phyloP scores from a whole-genome alignment of 2,888 invertebrate species.

The Germaria angustata region DNA sequence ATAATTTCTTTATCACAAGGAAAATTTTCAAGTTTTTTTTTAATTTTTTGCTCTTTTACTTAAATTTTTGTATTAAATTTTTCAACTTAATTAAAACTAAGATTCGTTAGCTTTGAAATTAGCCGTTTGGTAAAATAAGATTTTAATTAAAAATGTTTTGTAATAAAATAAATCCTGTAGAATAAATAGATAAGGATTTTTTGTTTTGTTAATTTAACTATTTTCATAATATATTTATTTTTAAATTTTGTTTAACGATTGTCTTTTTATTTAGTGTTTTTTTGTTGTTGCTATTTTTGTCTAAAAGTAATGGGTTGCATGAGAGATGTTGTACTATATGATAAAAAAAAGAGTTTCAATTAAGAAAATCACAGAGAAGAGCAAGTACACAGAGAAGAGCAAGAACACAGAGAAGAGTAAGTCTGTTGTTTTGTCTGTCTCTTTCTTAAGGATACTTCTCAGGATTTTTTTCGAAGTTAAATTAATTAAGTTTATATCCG shows the following conservation, averaged over 20 bases:
- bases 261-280: conserved; percentile 40
- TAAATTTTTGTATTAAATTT: neutral
- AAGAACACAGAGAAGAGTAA: neutral
- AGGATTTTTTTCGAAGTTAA: neutral
- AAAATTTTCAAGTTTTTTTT: conserved; percentile 6
- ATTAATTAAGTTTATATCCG: neutral
- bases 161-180: neutral
- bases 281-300: conserved; percentile 8
- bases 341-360: neutral
- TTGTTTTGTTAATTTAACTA: neutral
- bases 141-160: neutral
- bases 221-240: neutral
- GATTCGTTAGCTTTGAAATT: neutral
- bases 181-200: neutral
- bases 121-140: neutral
- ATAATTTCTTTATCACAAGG: conserved; percentile 48
- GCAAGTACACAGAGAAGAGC: neutral
- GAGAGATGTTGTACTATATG: conserved; percentile 10
- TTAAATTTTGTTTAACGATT: conserved; percentile 47
- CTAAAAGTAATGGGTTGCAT: neutral
- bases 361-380: neutral
- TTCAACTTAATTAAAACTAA: neutral
- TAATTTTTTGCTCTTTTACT: neutral
- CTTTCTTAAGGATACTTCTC: neutral
- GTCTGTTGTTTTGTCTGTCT: neutral